Evolutionary conservation across 1,140 invertebrate species (phyloP), one percentile per base, ranked within the genome.

Genomic region (Aphaenogaster ashmeadi): DNA sequence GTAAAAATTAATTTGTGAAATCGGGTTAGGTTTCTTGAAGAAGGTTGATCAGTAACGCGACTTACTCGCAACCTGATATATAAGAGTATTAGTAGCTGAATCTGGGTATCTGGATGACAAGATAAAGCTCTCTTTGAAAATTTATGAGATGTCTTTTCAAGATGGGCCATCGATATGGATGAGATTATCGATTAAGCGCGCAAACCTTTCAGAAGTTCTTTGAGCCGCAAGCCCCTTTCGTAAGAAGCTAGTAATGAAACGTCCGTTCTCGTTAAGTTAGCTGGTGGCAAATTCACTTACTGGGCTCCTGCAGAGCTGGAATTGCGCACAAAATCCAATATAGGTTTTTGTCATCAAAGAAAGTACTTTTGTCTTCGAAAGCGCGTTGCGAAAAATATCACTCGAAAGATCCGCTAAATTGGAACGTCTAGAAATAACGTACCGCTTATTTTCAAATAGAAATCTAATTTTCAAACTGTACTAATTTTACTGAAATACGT

Each of bases 181-280:
- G n/a, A 74, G 80, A 84, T 81, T 81, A 81, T 81, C 64, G 79
- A 81, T 84, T 84, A 84, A 75, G 69, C 54, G 54, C 67, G 80
- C 69, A 75, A 84, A 84, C 38, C 69, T 84, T 84, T 84, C 41
- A 84, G 41, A 74, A 84, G 41, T 84, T 75, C 80, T 84, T 84
- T 84, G 80, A 84, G 56, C 80, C 80, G 41, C 69, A 84, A 84
- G 56, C 80, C 38, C 41, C 44, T 62, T 75, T 84, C 80, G 80
- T 84, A 84, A 84, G 80, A 84, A 84, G 80, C 80, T 84, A 84
- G 80, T 84, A 84, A 84, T 84, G 80, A 84, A 84, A 84, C 69
- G 80, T 84, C 69, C 54, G 80, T 84, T 84, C 80, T 84, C 80
- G 80, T 84, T 84, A 84, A 75, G 80, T 74, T 84, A 84, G 67